Evolutionary conservation across 2,113 vertebrate genomes (phyloP), one percentile per base, ranked within the genome.

Genomic region (Sylvietta virens): DNA sequence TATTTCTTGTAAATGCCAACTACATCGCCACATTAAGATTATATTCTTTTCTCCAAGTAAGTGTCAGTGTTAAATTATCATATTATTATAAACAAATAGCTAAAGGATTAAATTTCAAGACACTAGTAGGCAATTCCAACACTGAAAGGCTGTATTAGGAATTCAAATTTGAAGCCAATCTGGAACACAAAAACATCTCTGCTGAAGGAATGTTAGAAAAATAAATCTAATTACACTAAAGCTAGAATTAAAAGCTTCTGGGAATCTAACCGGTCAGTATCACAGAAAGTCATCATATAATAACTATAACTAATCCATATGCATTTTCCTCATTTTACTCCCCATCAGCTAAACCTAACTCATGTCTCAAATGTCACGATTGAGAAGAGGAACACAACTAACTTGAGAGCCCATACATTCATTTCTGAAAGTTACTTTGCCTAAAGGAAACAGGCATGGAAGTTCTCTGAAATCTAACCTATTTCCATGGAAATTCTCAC

Each of bases 361-460:
- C 53, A 13, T 0, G 0, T 50, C n/a, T 35, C 53, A 65, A 54
- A 31, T 4, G n/a, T 60, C 13, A 21, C 4, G 3, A 73, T 6
- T 8, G 45, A 84, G 37, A 35, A 71, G 53, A 31, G 67, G 17
- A 87, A 66, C 14, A 24, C 23, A 86, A 77, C 26, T 58, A 47
- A 87, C 37, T 27, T 56, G 9, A 48, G n/a, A 87, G 15, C 21
- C 48, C 20, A 24, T 12, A 42, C 12, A n/a, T 23, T 61, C 1
- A 53, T 58, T 88, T 65, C 40, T 71, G 30, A 22, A 86, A 67
- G 57, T 51, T 64, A 71, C 66, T 92, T 28, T 61, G 17, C 45
- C 33, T 47, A n/a, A 77, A 92, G 21, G 8, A 61, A 91, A 91
- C 2, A 37, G 21, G 7, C 57, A 48, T 23, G 15, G 18, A 87